A percentile compares a stretch with the other conserved stretches of the same genome.
Conservation (phyloP, 2,797 vertebrate species). For the Poeciliopsis gracilis region DNA sequence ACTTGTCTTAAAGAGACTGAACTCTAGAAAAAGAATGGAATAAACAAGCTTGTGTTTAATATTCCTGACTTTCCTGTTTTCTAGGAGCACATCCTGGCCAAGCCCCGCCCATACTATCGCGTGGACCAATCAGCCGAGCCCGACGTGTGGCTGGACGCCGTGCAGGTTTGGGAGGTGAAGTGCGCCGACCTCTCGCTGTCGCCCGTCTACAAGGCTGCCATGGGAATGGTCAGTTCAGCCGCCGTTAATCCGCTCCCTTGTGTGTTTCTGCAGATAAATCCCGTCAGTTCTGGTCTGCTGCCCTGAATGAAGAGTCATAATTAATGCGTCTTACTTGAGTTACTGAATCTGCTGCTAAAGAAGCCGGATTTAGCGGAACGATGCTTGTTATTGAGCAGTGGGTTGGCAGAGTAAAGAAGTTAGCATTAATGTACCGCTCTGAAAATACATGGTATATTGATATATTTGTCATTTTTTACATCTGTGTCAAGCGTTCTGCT, state of each 20-base stretch:
- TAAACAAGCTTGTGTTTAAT: neutral
- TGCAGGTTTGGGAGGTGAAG: slow-evolving; percentile 93
- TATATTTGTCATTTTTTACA: neutral
- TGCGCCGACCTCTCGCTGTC: slow-evolving; percentile 92
- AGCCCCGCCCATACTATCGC: slow-evolving; percentile 86
- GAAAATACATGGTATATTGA: neutral
- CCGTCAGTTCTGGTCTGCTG: slow-evolving; percentile 40
- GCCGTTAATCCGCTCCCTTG: neutral
- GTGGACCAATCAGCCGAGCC: slow-evolving; percentile 84
- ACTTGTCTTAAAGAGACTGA: neutral
- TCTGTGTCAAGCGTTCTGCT: neutral
- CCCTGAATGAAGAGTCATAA: slow-evolving; percentile 43
- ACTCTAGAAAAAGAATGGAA: neutral
- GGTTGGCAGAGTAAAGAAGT: slow-evolving; percentile 10
- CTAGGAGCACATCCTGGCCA: slow-evolving; percentile 85
- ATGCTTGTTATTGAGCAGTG: slow-evolving; percentile 42
- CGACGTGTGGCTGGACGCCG: slow-evolving; percentile 89
- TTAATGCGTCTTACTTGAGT: slow-evolving; percentile 55
- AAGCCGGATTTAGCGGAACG: slow-evolving; percentile 51
- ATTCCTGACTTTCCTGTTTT: neutral
- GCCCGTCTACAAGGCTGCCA: slow-evolving; percentile 89
- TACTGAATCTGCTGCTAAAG: slow-evolving; percentile 62
- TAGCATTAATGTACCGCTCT: slow-evolving; percentile 6
- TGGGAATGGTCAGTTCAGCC: slow-evolving; percentile 87
- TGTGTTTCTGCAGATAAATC: slow-evolving; percentile 36